Evolutionary conservation across 2,797 vertebrate genomes (phyloP), one percentile per base, ranked within the genome.

Genomic region (Ptychadena robeensis): DNA sequence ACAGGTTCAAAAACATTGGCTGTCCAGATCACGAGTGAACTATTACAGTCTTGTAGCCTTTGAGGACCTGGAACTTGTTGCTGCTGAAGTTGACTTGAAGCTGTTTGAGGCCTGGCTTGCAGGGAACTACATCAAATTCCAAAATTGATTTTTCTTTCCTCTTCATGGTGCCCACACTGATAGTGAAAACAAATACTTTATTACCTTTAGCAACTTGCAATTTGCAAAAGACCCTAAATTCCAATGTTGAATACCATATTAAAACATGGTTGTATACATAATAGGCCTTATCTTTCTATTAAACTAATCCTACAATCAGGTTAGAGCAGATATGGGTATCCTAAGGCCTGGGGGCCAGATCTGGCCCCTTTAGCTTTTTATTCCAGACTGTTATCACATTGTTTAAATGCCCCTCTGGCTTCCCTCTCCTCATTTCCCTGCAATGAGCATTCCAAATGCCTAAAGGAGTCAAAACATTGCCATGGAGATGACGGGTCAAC

Each of bases 1-100:
- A 22, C 4, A 25, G 3, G 14, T 63, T 32, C 18, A 8, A 44
- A 14, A 14, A 9, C 31, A 14, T 28, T 34, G 12, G 18, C 4
- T 27, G 31, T 31, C 25, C 10, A 71, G 18, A 9, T 84, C 48
- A 80, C 4, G 66, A 67, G 73, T 75, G 75, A 9, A 92, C 89
- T 14, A 88, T 59, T 28, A 92, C 75, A 75, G 66, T 91, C 78
- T 81, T 89, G 85, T 90, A 92, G 64, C 92, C 93, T 73, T 93
- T 94, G 79, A 94, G 88, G 38, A 91, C 88, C 80, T 90, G 91
- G 86, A 94, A 93, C 63, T 77, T 88, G 67, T 81, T 83, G 83
- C 90, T 93, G 9, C 88, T 90, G 57, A 94, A 88, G 78, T 91
- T 91, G n/a, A 91, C 92, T 86, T 93, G 93, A 11, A 94, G 91